Conservation (phyloP, 2,888 invertebrate species). For the Melinaea menophilus region DNA sequence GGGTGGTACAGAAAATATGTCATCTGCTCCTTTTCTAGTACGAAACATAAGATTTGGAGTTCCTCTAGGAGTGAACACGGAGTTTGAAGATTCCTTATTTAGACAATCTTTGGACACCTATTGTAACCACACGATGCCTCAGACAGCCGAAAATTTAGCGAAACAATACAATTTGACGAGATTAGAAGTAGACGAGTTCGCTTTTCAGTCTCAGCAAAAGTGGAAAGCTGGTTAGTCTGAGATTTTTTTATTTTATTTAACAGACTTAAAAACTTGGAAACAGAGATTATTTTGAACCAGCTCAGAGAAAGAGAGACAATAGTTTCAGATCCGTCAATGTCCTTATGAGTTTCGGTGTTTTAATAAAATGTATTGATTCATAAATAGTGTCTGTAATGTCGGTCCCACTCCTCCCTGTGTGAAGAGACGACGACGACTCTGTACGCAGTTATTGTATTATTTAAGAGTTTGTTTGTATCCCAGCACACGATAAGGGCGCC, state of each 20-base stretch:
- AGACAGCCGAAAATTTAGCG: constrained; percentile 96
- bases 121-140: constrained; percentile 95
- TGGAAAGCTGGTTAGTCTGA: constrained; percentile 87
- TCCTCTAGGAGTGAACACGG: constrained; percentile 84
- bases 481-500: constrained; percentile 90
- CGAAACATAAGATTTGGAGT: constrained; percentile 93
- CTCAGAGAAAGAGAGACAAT: too few species aligned
- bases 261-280: background rate
- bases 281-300: too few species aligned
- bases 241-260: background rate
- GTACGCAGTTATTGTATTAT: background rate
- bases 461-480: constrained; percentile 11
- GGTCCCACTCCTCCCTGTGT: too few species aligned
- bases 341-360: too few species aligned
- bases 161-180: constrained; percentile 86
- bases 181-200: constrained; percentile 91
- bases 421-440: background rate
- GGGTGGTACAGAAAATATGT: constrained; percentile 98
- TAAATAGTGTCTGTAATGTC: too few species aligned
- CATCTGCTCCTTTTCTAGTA: constrained; percentile 89
- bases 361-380: too few species aligned
- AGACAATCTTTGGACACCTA: constrained; percentile 90
- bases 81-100: constrained; percentile 88
- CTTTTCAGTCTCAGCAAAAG: constrained; percentile 88
- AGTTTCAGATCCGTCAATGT: too few species aligned